Evolutionary conservation across 35 echinoderm and acorn worm species (phyloP).

Genomic region (Lytechinus variegatus): DNA sequence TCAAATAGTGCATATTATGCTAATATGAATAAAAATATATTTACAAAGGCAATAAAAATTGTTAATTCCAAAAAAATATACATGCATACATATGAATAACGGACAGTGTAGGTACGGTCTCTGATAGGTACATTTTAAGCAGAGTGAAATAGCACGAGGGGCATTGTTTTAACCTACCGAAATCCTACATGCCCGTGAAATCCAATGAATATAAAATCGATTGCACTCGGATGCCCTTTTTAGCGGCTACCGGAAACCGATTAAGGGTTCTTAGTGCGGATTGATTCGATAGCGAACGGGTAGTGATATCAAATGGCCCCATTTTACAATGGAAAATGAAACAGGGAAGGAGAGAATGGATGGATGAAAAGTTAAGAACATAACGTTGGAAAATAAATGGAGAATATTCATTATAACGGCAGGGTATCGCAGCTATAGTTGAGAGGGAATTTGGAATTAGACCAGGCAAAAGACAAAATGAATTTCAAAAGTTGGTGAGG

Average conservation of each 20-base stretch:
- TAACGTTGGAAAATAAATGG: background rate
- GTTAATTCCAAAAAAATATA: too few relatives aligned
- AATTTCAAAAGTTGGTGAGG: background rate
- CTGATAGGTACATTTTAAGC: background rate
- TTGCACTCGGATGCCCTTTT: constrained; percentile 21
- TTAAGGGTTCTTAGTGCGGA: constrained; percentile 45
- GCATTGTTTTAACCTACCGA: background rate
- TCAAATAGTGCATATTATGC: too few relatives aligned
- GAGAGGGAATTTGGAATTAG: background rate
- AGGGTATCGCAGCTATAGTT: background rate
- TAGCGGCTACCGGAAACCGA: constrained; percentile 34
- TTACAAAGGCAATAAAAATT: too few relatives aligned
- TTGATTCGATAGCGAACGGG: constrained; percentile 20
- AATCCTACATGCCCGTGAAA: background rate
- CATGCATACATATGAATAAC: too few relatives aligned
- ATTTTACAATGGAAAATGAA: background rate
- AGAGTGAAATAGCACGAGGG: background rate
- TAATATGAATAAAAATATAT: too few relatives aligned
- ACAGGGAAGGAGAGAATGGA: background rate
- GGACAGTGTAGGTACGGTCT: too few relatives aligned
- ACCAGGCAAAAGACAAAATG: background rate
- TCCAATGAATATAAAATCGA: constrained; percentile 46
- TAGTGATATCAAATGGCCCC: background rate
- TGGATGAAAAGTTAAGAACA: background rate
- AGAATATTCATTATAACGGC: background rate